phyloP scores from a whole-genome alignment of 2,888 invertebrate species.

The Spisula solida region DNA sequence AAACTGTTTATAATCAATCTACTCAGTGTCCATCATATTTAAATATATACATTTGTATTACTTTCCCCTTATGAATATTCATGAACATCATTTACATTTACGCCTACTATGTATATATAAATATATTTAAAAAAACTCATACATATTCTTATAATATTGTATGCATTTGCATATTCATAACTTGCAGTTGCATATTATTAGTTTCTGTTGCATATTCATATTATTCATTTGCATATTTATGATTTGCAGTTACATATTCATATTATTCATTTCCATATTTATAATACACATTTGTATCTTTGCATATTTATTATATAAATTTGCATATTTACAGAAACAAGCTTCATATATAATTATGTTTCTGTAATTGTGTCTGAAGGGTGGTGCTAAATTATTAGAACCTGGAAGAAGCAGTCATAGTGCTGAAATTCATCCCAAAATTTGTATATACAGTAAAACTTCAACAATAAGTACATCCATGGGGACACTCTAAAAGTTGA shows the following conservation, averaged over 20 bases:
- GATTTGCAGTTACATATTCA: background rate
- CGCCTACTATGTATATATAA: background rate
- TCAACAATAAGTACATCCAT: too few species aligned
- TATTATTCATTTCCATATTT: background rate
- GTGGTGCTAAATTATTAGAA: too few species aligned
- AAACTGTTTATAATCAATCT: too few species aligned
- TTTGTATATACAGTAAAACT: too few species aligned
- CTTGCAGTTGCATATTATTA: background rate
- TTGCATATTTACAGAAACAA: background rate
- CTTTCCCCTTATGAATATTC: too few species aligned
- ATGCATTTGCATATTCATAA: background rate
- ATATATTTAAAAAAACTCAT: background rate
- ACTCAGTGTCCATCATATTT: too few species aligned
- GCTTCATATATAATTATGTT: background rate
- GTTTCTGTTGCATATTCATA: background rate
- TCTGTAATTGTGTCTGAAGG: too few species aligned
- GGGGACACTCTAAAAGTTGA: too few species aligned
- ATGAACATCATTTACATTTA: background rate
- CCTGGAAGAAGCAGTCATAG: too few species aligned
- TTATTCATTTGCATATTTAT: background rate
- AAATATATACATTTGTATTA: too few species aligned
- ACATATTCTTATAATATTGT: background rate
- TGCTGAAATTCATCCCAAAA: too few species aligned
- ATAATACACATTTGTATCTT: background rate
- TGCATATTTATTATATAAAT: background rate